Percentiles rank a stretch among this genome's conserved stretches.
phyloP scores from a whole-genome alignment of 2,113 vertebrate genomes.

The Pterocles burchelli region DNA sequence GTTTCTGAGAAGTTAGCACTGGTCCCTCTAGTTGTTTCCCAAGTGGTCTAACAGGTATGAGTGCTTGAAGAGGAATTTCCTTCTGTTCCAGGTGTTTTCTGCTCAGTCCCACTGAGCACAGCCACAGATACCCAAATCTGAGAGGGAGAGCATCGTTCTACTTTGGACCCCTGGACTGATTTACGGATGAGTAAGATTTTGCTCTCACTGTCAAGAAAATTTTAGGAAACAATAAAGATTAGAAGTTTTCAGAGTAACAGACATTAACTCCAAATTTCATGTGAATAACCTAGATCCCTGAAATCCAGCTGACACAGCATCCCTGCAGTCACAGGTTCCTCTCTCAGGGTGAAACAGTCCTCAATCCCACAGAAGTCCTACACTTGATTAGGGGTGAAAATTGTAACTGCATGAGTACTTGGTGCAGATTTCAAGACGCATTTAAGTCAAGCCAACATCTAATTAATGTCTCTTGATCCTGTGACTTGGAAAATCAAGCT shows the following conservation, averaged over 20 bases:
- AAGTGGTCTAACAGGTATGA: not conserved
- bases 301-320: not conserved
- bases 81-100: not conserved
- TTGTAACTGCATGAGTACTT: not conserved
- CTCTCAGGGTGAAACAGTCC: not conserved
- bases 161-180: not conserved
- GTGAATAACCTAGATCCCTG: not conserved
- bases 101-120: not conserved
- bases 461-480: not conserved
- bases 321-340: not conserved
- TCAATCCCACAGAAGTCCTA: not conserved
- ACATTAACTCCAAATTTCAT: not conserved
- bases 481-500: not conserved
- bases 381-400: not conserved
- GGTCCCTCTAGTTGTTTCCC: not conserved
- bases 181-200: not conserved
- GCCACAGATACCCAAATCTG: not conserved
- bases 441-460: not conserved
- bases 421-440: not conserved
- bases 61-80: not conserved
- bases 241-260: not conserved
- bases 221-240: not conserved
- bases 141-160: not conserved
- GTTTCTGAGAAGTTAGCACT: not conserved
- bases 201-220: not conserved